Percentiles rank a stretch among this genome's conserved stretches.
Conservation (phyloP, 30 jellyfish, hydroid and myxozoan genomes). For the Hydra vulgaris region DNA sequence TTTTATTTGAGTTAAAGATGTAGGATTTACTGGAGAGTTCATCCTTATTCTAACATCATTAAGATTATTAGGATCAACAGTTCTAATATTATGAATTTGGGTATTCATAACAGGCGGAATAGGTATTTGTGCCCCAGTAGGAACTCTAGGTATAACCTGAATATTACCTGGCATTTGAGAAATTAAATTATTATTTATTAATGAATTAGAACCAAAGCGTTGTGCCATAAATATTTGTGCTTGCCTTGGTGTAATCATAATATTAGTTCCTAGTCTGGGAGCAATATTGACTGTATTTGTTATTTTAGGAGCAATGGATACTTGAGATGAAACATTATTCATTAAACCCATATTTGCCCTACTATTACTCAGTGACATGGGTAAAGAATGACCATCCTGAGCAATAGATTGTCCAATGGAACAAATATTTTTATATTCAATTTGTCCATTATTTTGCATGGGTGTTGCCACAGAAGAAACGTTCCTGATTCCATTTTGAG, state of each 20-base stretch:
- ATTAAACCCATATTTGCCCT: slow-evolving; percentile 11
- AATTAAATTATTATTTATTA: slow-evolving; percentile 52
- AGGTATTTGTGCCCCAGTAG: slow-evolving; percentile 30
- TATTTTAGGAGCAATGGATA: slow-evolving; percentile 84
- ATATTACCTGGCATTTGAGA: slow-evolving; percentile 77
- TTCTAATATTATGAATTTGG: slow-evolving; percentile 34
- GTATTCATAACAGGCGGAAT: slow-evolving; percentile 69
- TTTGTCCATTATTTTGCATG: slow-evolving; percentile 16
- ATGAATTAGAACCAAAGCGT: slow-evolving; percentile 59
- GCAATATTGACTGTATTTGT: slow-evolving; percentile 86
- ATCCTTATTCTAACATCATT: slow-evolving; percentile 33
- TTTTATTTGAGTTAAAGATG: slow-evolving; percentile 59
- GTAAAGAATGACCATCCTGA: not conserved
- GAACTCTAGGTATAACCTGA: slow-evolving; percentile 71
- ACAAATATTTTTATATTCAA: not conserved
- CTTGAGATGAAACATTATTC: slow-evolving; percentile 49
- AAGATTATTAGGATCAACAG: slow-evolving; percentile 17
- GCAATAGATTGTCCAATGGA: slow-evolving; percentile 11
- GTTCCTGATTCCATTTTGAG: slow-evolving; percentile 10
- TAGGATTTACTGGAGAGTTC: slow-evolving; percentile 44
- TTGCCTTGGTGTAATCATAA: slow-evolving; percentile 85
- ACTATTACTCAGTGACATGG: slow-evolving; percentile 9
- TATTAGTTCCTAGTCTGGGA: slow-evolving; percentile 79
- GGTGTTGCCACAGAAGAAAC: not conserved
- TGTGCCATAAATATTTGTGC: slow-evolving; percentile 84